Evolutionary conservation across 2,797 vertebrate genomes (phyloP).

Genomic region (Malurus leucopterus): DNA sequence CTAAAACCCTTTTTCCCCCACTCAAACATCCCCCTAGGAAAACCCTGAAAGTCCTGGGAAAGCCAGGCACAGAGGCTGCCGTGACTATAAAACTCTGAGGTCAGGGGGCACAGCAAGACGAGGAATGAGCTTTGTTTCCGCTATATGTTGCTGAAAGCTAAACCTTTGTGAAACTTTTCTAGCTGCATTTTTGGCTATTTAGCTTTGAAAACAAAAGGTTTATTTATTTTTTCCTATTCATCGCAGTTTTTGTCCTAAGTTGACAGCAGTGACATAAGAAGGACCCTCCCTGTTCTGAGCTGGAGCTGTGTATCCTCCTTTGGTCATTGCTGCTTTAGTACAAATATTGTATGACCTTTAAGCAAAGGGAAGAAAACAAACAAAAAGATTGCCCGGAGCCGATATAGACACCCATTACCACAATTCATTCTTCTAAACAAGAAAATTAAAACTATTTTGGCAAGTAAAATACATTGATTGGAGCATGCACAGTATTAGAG

Average conservation of each 20-base stretch:
- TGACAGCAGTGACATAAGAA: slow-evolving; percentile 64
- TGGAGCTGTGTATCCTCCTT: slow-evolving; percentile 7
- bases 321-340: background rate
- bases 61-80: slow-evolving; percentile 52
- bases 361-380: background rate
- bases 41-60: slow-evolving; percentile 71
- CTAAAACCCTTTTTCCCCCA: slow-evolving; percentile 56
- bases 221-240: slow-evolving; percentile 61
- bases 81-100: slow-evolving; percentile 67
- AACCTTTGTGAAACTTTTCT: slow-evolving; percentile 74
- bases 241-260: slow-evolving; percentile 62
- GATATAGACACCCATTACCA: background rate
- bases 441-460: slow-evolving; percentile 18
- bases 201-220: slow-evolving; percentile 76
- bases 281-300: slow-evolving; percentile 26
- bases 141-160: slow-evolving; percentile 68
- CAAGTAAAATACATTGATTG: background rate
- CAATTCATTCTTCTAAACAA: slow-evolving; percentile 6
- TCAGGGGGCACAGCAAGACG: slow-evolving; percentile 72
- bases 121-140: slow-evolving; percentile 75
- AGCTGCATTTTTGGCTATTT: slow-evolving; percentile 74
- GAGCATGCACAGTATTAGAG: background rate
- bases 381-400: background rate
- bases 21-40: slow-evolving; percentile 54
- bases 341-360: slow-evolving; percentile 55